Evolutionary conservation across 2,113 vertebrate genomes (phyloP), one percentile per base, ranked within the genome.

Genomic region (Hiodon alosoides): DNA sequence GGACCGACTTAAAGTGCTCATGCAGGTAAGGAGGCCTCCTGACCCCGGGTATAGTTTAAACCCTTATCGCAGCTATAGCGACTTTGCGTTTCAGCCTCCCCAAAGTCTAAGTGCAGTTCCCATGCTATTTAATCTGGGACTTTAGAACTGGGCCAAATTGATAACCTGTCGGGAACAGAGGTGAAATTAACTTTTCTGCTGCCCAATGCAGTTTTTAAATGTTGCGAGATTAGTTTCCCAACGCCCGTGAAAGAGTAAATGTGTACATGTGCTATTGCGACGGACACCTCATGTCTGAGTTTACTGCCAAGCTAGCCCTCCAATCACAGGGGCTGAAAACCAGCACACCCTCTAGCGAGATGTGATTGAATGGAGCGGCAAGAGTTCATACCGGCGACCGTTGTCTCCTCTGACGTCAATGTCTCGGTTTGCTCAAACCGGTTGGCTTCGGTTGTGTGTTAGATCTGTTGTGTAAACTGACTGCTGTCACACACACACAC

Each of bases 1-100:
- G 82, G 97, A 99, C 85, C 87, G 97, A 8, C 89, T 98, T 16
- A 99, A 99, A 88, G 96, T 99, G 58, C 90, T 98, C 67, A 99
- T 99, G 97, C 96, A 99, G 94, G 97, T 98, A 85, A 74, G 80
- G 53, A 4, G 47, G 5, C 11, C 4, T 48, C 4, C 58, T 47
- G 17, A 47, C 59, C 50, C 8, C 52, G 10, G 14, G 66, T 62
- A 4, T 2, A 57, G 5, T 64, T 64, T 64, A 17, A 31, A 8
- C 61, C 5, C 48, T 52, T 64, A 64, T 3, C 46, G 8, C 17
- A 5, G 17, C 61, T 8, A 7, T 64, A 8, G 16, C 9, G 46
- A 31, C 31, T 31, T 31, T 31, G 31, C 31, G 31, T 31, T 31
- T 31, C 31, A 31, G 31, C 31, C 31, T 31, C 31, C 31, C 31